Evolutionary conservation across 2,797 vertebrate genomes (phyloP).

Genomic region (Nothura maculosa): DNA sequence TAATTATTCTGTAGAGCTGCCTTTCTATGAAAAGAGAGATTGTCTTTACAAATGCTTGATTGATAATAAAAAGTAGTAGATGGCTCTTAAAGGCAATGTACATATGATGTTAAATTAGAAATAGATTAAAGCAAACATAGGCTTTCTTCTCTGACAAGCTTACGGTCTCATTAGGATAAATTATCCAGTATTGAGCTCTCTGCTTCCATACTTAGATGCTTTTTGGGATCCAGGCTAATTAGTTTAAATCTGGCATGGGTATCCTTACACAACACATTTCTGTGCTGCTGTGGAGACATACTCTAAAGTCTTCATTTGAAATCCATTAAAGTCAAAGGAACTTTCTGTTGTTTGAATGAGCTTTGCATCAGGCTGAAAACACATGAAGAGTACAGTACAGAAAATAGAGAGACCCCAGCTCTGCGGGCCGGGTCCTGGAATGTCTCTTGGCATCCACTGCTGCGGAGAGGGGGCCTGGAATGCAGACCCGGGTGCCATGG

Average conservation of each 20-base stretch:
- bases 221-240: conserved; percentile 52
- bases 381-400: background rate
- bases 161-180: conserved; percentile 52
- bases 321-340: conserved; percentile 34
- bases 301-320: conserved; percentile 44
- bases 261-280: conserved; percentile 32
- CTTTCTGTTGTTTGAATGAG: conserved; percentile 33
- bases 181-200: conserved; percentile 21
- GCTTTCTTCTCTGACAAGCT: conserved; percentile 36
- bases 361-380: conserved; percentile 53
- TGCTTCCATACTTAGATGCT: conserved; percentile 25
- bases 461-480: background rate
- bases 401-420: background rate
- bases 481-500: fast-evolving
- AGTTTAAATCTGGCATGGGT: conserved; percentile 51
- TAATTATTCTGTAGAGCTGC: background rate
- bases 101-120: background rate
- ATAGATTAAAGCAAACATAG: background rate
- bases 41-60: background rate
- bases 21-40: background rate
- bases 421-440: background rate
- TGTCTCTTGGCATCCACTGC: background rate
- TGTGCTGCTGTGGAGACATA: conserved; percentile 17
- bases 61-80: conserved; percentile 9
- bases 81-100: background rate